Evolutionary conservation across 2,113 vertebrate species (phyloP).

Genomic region (Gnathonemus longibarbis): DNA sequence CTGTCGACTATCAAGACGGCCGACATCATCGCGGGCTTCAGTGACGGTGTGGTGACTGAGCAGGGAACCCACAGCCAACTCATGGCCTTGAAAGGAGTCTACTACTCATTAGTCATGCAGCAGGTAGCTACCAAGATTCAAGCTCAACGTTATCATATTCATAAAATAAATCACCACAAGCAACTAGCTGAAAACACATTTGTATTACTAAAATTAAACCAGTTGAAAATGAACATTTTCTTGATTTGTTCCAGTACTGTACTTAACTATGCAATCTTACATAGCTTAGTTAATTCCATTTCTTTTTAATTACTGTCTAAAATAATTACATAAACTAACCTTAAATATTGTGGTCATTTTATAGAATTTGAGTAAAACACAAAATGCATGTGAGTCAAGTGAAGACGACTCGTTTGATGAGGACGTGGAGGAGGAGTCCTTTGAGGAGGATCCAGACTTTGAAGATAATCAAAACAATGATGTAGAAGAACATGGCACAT

Average conservation of each 20-base stretch:
- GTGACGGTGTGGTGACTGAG: constrained; percentile 40
- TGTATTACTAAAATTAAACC: not conserved
- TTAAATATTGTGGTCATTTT: not conserved
- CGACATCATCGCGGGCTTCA: constrained; percentile 62
- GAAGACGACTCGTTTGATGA: constrained; percentile 36
- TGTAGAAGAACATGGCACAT: too few relatives aligned
- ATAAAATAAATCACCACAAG: not conserved
- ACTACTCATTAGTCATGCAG: constrained; percentile 46
- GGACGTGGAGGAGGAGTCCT: constrained; percentile 31
- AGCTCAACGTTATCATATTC: not conserved
- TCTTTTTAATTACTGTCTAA: not conserved
- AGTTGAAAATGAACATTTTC: not conserved
- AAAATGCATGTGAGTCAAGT: constrained; percentile 25
- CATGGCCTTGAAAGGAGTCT: constrained; percentile 62
- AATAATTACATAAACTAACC: not conserved
- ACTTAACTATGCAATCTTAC: not conserved
- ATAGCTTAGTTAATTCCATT: not conserved
- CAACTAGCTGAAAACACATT: not conserved
- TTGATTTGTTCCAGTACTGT: not conserved
- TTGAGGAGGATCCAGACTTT: not conserved
- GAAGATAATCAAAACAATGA: constrained; percentile 3
- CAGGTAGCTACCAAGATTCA: constrained; percentile 47
- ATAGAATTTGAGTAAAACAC: constrained; percentile 17
- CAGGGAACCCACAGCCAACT: constrained; percentile 52
- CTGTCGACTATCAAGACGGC: constrained; percentile 64